These are phyloP conservation scores for Conus canariensis DNA, from an alignment of 2,888 invertebrate species.

Conservation along the genomic window DNA sequence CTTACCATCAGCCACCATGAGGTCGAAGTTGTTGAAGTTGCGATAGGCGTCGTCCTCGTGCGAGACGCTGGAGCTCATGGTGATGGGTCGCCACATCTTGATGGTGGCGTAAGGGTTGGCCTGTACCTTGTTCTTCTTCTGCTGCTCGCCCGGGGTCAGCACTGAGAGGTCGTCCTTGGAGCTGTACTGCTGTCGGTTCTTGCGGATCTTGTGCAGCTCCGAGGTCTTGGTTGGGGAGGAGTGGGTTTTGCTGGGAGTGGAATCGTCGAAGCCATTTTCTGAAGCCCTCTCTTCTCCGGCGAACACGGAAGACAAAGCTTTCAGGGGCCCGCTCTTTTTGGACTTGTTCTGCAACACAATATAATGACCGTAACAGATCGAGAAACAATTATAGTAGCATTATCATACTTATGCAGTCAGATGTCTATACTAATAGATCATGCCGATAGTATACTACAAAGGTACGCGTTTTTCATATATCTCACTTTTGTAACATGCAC, in stretches of 20 bases:
- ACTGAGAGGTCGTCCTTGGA: conserved; percentile 63
- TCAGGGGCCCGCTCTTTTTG: conserved; percentile 69
- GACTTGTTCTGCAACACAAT: conserved; percentile 53
- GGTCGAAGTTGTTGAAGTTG: conserved; percentile 52
- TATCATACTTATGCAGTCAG: no score
- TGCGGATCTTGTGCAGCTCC: conserved; percentile 27
- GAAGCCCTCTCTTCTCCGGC: conserved; percentile 42
- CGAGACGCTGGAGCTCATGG: conserved; percentile 56
- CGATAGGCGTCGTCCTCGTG: conserved; percentile 58
- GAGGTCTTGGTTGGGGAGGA: conserved; percentile 14
- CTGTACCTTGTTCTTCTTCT: conserved; percentile 53
- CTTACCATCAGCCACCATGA: conserved; percentile 26
- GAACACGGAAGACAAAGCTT: conserved; percentile 65
- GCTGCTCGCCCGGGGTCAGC: conserved; percentile 28
- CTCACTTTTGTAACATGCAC: no score
- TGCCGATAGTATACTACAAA: no score
- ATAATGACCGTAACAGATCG: not conserved
- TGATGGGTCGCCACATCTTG: conserved; percentile 70
- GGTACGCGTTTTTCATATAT: no score
- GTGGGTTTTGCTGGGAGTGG: not conserved
- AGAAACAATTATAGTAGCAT: no score
- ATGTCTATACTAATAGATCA: no score
- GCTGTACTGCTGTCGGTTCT: conserved; percentile 5
- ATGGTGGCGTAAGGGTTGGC: conserved; percentile 69
- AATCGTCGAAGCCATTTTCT: not conserved